Conservation (phyloP, 2,797 vertebrate genomes). For the Poecilia gillii region DNA sequence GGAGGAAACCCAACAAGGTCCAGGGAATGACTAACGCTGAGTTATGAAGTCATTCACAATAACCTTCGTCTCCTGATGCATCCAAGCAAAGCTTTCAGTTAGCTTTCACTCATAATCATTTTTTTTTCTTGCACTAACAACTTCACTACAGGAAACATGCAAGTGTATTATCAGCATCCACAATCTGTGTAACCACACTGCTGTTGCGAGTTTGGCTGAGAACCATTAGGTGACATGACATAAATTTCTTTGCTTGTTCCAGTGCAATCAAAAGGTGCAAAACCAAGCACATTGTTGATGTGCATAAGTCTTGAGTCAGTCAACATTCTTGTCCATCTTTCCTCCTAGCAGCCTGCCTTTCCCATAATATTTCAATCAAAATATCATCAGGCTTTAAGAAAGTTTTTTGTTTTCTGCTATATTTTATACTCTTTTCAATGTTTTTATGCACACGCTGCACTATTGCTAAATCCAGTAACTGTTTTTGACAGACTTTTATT, state of each 20-base stretch:
- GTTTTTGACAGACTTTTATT: not conserved
- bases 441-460: not conserved
- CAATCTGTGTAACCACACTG: constrained; percentile 3
- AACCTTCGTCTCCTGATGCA: constrained; percentile 42
- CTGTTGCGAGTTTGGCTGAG: not conserved
- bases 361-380: not conserved
- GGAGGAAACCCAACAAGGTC: constrained; percentile 55
- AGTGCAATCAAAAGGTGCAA: not conserved
- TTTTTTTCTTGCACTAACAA: not conserved
- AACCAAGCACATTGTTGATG: not conserved
- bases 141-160: constrained; percentile 15
- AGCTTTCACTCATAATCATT: constrained; percentile 18
- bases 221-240: not conserved
- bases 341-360: not conserved
- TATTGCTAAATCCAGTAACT: not conserved
- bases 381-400: not conserved
- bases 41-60: constrained; percentile 53
- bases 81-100: constrained; percentile 6
- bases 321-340: not conserved
- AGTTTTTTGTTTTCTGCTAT: not conserved
- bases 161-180: constrained; percentile 25
- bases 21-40: constrained; percentile 36
- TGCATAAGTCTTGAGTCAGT: not conserved
- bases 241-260: not conserved
- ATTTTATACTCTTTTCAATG: not conserved